These are phyloP conservation scores for Tenthredo livida DNA, from an alignment of 2,888 invertebrate genomes.

Conservation along the genomic window DNA sequence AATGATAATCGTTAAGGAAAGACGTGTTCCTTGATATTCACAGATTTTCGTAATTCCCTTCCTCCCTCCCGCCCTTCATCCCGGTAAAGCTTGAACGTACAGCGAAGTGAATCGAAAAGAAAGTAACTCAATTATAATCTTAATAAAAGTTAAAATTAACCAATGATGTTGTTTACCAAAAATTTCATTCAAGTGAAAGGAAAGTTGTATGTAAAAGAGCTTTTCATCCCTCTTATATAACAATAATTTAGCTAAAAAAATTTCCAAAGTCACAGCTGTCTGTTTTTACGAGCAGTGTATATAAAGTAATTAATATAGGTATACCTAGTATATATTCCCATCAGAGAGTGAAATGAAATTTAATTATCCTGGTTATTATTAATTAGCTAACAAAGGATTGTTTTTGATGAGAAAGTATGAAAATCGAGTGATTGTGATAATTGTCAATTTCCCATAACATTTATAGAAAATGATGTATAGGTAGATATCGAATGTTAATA, in stretches of 20 bases:
- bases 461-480: neutral
- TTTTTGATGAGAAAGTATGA: neutral
- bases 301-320: neutral
- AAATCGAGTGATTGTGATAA: neutral
- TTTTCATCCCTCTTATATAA: neutral
- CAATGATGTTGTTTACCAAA: too few species aligned
- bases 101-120: neutral
- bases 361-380: neutral
- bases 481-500: neutral
- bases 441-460: neutral
- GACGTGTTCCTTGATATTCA: too few species aligned
- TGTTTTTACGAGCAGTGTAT: neutral
- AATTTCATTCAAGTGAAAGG: conserved; percentile 1
- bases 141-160: neutral
- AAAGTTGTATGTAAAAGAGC: neutral
- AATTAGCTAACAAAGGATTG: neutral
- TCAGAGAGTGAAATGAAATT: neutral
- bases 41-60: too few species aligned
- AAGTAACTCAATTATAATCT: neutral
- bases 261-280: neutral
- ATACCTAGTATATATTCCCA: neutral
- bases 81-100: too few species aligned
- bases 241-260: neutral
- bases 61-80: too few species aligned
- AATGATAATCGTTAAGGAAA: too few species aligned